Base-by-base conservation (phyloP, 2,113 vertebrate genomes). In the Atractosteus spatula region DNA sequence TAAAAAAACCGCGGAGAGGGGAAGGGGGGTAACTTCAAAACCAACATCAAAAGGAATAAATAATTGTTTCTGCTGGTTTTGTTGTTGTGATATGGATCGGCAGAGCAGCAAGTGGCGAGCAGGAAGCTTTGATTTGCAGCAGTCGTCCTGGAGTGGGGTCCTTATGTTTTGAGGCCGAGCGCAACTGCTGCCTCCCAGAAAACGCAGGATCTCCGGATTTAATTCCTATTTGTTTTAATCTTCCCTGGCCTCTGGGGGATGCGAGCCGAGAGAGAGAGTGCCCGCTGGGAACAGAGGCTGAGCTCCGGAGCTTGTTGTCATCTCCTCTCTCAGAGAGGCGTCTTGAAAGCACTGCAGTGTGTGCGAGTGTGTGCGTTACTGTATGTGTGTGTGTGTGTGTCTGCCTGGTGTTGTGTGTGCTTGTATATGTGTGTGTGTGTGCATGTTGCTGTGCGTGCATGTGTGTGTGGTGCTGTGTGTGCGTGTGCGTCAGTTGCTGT, bases 41-140 rank as follows among this genome's bases (percentile, higher is more conserved):
- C 89, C 88, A 89, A 97, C 94, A 95, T 99, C 95, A 99, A 98
- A 98, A 95, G 94, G 97, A 97, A 98, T 99, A 95, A 97, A 98
- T 98, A 97, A 99, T 98, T 96, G 95, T 96, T 97, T 96, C 95
- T 95, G 95, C 89, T 89, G 95, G 94, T 94, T 95, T 94, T 96
- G 94, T 96, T 96, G 95, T 97, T 96, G 93, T 93, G 94, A 96
- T 95, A 93, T 88, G 93, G 95, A 96, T 97, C 93, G 93, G 93
- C 93, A 86, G 91, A 97, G 94, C 94, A 89, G 95, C 95, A 93
- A 96, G 95, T 93, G 95, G 94, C 90, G 91, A 94, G 95, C 94
- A 95, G 93, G 92, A 92, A 81, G 82, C 96, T 99, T 99, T 98
- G 96, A 98, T 98, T 96, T 92, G 82, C 83, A 91, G 87, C 94